Conservation (phyloP, 2,797 vertebrate genomes). For the Toxotes lorentzi region DNA sequence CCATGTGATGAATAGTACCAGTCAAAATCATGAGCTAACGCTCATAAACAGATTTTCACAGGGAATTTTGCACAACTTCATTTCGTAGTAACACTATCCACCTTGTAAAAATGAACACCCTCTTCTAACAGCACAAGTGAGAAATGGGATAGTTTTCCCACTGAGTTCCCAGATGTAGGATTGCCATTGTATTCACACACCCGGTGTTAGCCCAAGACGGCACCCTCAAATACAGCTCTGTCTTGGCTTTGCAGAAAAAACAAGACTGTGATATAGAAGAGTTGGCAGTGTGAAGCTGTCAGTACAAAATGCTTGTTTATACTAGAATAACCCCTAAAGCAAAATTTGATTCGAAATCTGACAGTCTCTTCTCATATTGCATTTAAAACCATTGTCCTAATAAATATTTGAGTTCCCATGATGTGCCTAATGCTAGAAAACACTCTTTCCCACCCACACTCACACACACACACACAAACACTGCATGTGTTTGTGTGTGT, state of each 20-base stretch:
- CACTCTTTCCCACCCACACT: no score
- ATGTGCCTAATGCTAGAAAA: slow-evolving; percentile 59
- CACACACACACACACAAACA: no score
- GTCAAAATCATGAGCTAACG: slow-evolving; percentile 68
- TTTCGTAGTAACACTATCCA: slow-evolving; percentile 83
- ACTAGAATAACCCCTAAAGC: slow-evolving; percentile 63
- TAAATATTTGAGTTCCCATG: slow-evolving; percentile 81
- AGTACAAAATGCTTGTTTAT: slow-evolving; percentile 77
- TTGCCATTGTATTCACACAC: slow-evolving; percentile 80
- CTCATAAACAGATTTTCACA: slow-evolving; percentile 78
- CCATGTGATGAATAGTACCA: slow-evolving; percentile 78
- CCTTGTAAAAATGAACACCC: slow-evolving; percentile 83
- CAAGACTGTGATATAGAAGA: slow-evolving; percentile 74
- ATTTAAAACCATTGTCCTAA: slow-evolving; percentile 67
- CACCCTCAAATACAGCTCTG: slow-evolving; percentile 70
- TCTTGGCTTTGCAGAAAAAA: slow-evolving; percentile 75
- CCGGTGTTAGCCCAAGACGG: slow-evolving; percentile 73
- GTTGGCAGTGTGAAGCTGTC: slow-evolving; percentile 70
- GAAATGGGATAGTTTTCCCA: slow-evolving; percentile 84
- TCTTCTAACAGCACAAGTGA: slow-evolving; percentile 79
- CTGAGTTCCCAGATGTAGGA: slow-evolving; percentile 85
- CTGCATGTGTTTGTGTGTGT: slow-evolving; percentile 27
- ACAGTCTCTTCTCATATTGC: slow-evolving; percentile 74
- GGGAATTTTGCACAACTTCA: slow-evolving; percentile 81
- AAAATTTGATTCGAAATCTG: slow-evolving; percentile 67